Base-by-base conservation (phyloP, 2,797 vertebrate genomes). In the Ammospiza maritima region DNA sequence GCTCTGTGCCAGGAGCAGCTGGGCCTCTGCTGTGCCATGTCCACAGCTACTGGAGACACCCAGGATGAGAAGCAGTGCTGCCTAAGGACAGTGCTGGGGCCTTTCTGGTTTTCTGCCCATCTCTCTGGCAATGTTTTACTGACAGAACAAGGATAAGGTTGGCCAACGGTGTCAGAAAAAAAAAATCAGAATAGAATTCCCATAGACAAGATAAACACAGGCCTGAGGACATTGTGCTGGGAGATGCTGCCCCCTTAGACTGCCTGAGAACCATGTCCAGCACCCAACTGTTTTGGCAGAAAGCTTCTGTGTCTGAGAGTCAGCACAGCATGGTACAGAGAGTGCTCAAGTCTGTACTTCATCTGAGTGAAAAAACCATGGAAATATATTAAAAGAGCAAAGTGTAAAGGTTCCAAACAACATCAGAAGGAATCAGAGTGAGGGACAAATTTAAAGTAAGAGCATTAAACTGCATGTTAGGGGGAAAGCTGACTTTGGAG, bases 11-110 rank as follows among this genome's bases (percentile, higher is more conserved):
- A 60, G 36, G 48, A 74, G 25, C 47, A 34, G 1, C 42, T 12
- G 17, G 32, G 29, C 47, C 45, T n/a, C 27, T 4, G 7, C 62
- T 4, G 0, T 53, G 56, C 80, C 65, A 22, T 3, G 3, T 34
- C 42, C 91, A 54, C 2, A 0, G 34, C 29, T 25, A 2, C 60
- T 50, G 80, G 45, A 61, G 34, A 36, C 26, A 73, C 18, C 30
- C 26, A 5, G 54, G 32, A 57, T 0, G 1, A 79, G 75, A 42
- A 66, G 12, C 2, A 1, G 12, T 40, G 65, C 22, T 5, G 6
- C 14, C 15, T 0, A 1, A 36, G 64, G 38, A 40, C 47, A 34
- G 48, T 5, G 6, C 51, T 42, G 40, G 34, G 10, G 40, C 44
- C 19, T 74, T 40, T 26, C 56, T 32, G 4, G 6, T 72, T 78